A percentile compares a stretch with the other conserved stretches of the same genome.
Conservation (phyloP, 53 echinoderm and acorn worm species). For the Crossaster papposus region DNA sequence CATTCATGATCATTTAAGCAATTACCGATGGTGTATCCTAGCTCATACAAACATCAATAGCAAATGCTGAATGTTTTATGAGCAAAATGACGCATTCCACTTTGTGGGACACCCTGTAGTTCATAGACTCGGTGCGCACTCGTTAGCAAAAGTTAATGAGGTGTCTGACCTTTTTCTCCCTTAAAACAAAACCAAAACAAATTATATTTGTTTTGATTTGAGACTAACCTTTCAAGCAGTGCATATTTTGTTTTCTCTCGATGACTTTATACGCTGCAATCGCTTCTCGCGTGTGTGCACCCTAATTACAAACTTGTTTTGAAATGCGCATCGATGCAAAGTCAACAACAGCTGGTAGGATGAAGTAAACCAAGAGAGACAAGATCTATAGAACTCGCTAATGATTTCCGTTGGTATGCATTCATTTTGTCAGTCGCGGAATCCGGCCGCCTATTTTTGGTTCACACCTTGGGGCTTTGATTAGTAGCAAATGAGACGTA, state of each 20-base stretch:
- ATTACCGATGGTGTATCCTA: too few relatives aligned
- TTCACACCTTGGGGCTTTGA: conserved; percentile 17
- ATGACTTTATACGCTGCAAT: background rate
- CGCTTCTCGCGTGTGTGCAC: background rate
- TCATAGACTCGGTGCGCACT: too few relatives aligned
- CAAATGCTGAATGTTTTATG: too few relatives aligned
- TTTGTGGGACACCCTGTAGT: too few relatives aligned
- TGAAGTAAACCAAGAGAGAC: background rate
- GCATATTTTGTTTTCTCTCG: background rate
- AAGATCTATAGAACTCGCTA: background rate
- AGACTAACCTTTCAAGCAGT: background rate
- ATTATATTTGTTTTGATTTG: too few relatives aligned
- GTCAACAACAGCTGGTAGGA: background rate
- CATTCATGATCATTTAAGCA: too few relatives aligned
- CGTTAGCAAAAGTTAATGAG: too few relatives aligned
- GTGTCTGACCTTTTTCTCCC: too few relatives aligned
- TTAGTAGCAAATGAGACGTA: background rate
- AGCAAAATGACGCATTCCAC: too few relatives aligned
- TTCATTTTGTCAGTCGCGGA: background rate
- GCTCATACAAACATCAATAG: too few relatives aligned
- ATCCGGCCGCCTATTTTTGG: background rate
- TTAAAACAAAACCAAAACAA: too few relatives aligned
- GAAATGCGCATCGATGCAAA: background rate
- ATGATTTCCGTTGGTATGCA: background rate
- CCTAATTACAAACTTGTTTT: background rate